Conservation (phyloP, 2,888 invertebrate species). For the Apodemia zela region DNA sequence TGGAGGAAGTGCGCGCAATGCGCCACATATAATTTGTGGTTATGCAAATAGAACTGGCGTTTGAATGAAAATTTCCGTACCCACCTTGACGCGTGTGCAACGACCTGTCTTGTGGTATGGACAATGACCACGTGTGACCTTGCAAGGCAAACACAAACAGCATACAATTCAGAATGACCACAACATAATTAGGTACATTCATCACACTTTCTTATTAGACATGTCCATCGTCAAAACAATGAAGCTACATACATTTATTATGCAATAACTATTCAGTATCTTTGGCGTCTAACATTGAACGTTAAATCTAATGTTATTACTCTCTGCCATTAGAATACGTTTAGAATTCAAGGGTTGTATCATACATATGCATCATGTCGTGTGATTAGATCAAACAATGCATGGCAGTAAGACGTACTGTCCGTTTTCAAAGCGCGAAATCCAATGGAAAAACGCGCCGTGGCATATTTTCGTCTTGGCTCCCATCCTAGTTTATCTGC, state of each 20-base stretch:
- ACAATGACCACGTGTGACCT: constrained; percentile 65
- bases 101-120: constrained; percentile 64
- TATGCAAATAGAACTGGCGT: constrained; percentile 71
- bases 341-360: constrained; percentile 26
- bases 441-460: constrained; percentile 79
- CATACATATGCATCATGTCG: constrained; percentile 33
- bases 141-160: constrained; percentile 62
- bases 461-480: constrained; percentile 81
- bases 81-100: constrained; percentile 71
- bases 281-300: constrained; percentile 4
- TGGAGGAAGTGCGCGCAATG: constrained; percentile 66
- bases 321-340: background rate
- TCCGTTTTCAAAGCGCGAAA: constrained; percentile 75
- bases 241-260: constrained; percentile 26
- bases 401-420: constrained; percentile 57
- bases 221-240: constrained; percentile 25
- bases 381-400: constrained; percentile 65
- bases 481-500: constrained; percentile 80
- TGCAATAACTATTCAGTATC: constrained; percentile 15
- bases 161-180: constrained; percentile 49
- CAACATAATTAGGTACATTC: constrained; percentile 53
- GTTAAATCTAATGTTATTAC: constrained; percentile 1
- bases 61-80: constrained; percentile 72
- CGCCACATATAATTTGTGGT: constrained; percentile 62
- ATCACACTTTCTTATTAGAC: constrained; percentile 29